Conservation (phyloP, 2,113 vertebrate species). For the Hypocryptadius cinnamomeus region DNA sequence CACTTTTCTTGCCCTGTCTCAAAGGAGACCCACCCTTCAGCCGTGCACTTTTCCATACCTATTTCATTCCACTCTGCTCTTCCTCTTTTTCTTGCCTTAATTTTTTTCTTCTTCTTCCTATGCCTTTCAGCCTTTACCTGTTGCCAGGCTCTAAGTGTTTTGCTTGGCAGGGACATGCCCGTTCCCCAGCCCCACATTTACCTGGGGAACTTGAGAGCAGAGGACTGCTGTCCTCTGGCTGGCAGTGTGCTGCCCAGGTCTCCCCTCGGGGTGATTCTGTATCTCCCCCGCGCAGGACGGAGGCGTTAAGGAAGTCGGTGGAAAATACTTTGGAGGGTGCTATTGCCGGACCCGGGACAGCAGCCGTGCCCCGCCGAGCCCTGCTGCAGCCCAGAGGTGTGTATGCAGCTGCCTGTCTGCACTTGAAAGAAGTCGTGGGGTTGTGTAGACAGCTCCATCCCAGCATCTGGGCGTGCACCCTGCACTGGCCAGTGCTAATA, state of each 20-base stretch:
- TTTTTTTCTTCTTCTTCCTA: not conserved
- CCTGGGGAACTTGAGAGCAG: not conserved
- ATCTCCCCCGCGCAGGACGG: not conserved
- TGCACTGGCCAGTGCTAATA: not conserved
- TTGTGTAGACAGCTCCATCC: not conserved
- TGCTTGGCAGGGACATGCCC: not conserved
- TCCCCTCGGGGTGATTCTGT: not conserved
- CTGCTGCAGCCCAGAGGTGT: not conserved
- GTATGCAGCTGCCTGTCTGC: not conserved
- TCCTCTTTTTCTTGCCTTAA: not conserved
- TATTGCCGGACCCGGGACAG: fast-evolving
- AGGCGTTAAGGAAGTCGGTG: not conserved
- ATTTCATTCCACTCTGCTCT: not conserved
- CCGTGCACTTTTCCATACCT: not conserved
- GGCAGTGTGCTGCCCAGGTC: not conserved
- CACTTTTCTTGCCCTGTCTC: not conserved
- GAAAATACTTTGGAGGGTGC: not conserved
- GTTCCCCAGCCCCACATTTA: not conserved
- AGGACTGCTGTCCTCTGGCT: not conserved
- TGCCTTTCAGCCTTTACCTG: not conserved
- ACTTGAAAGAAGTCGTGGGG: not conserved
- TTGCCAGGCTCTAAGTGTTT: not conserved
- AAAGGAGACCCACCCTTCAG: not conserved
- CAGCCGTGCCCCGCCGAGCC: not conserved
- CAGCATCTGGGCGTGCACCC: not conserved